phyloP scores from a whole-genome alignment of 2,113 vertebrate genomes.

The Malaclemys terrapin region DNA sequence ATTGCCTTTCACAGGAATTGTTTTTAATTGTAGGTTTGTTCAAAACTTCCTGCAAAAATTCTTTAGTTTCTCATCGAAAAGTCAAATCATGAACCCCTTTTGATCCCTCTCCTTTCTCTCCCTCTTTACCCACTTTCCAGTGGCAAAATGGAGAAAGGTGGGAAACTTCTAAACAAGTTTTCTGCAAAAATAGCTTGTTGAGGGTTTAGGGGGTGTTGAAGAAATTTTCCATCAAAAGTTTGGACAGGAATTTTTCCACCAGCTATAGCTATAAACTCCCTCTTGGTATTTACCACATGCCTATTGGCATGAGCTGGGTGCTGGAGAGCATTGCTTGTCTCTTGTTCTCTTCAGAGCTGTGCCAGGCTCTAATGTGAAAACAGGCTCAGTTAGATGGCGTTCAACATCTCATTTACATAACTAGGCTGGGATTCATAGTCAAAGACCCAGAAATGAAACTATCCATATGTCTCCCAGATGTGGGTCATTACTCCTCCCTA shows the following conservation, averaged over 20 bases:
- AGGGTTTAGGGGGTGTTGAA: not conserved
- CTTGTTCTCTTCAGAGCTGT: not conserved
- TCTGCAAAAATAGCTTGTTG: not conserved
- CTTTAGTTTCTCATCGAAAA: not conserved
- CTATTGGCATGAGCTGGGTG: not conserved
- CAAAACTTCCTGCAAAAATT: not conserved
- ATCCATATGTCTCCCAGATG: not conserved
- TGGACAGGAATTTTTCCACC: not conserved
- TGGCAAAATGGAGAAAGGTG: not conserved
- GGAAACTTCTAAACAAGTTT: not conserved
- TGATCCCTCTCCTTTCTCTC: not conserved
- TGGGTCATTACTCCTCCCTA: not conserved
- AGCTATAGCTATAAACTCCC: not conserved
- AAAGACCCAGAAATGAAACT: not conserved
- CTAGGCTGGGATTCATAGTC: not conserved
- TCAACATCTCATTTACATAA: not conserved
- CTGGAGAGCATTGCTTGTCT: accelerated
- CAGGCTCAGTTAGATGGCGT: not conserved
- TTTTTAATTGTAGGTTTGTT: not conserved
- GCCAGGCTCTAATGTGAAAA: not conserved
- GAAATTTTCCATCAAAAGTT: not conserved
- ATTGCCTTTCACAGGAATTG: not conserved
- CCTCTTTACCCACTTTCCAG: not conserved
- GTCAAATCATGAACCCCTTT: not conserved
- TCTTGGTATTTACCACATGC: not conserved